Percentiles rank a stretch among this genome's conserved stretches.
These are phyloP conservation scores for Sinocyclocheilus maitianheensis DNA, from an alignment of 2,113 vertebrate genomes.

Conservation along the genomic window DNA sequence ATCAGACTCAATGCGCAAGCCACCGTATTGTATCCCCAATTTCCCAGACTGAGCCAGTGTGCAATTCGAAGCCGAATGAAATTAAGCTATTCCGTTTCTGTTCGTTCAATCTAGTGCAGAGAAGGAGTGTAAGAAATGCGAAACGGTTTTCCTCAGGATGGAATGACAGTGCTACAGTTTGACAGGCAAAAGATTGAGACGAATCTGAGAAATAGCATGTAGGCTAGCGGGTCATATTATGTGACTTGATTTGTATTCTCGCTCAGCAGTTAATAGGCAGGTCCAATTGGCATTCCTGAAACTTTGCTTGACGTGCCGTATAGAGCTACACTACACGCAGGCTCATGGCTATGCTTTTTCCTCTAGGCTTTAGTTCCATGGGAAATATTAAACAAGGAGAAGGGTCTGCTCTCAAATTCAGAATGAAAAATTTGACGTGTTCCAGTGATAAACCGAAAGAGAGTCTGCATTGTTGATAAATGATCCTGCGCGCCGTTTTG, in stretches of 20 bases:
- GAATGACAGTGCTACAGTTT: constrained; percentile 24
- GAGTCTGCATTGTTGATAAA: constrained; percentile 20
- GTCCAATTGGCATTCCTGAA: constrained; percentile 48
- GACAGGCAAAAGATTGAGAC: constrained; percentile 37
- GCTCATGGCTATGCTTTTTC: constrained; percentile 12
- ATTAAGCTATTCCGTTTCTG: constrained; percentile 29
- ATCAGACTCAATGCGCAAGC: constrained; percentile 45
- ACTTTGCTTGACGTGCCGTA: constrained; percentile 16
- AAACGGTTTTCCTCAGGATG: constrained; percentile 10
- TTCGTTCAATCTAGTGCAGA: constrained; percentile 19
- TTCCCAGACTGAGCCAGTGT: constrained; percentile 8
- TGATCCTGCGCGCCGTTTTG: neutral
- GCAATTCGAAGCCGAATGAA: neutral
- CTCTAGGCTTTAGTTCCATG: constrained; percentile 17
- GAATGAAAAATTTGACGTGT: constrained; percentile 40
- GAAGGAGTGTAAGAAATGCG: constrained; percentile 28
- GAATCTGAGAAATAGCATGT: constrained; percentile 29
- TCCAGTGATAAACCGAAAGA: neutral
- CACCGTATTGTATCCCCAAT: constrained; percentile 28
- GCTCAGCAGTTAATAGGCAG: constrained; percentile 42
- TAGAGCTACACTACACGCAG: constrained; percentile 23
- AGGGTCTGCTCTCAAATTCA: constrained; percentile 25
- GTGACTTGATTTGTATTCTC: constrained; percentile 51
- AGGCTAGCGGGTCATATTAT: constrained; percentile 36
- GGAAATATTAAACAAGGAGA: constrained; percentile 43